Percentiles rank a stretch among this genome's conserved stretches.
These are phyloP conservation scores for Tragelaphus scriptus DNA, from an alignment of 2,113 vertebrate genomes.

Conservation along the genomic window DNA sequence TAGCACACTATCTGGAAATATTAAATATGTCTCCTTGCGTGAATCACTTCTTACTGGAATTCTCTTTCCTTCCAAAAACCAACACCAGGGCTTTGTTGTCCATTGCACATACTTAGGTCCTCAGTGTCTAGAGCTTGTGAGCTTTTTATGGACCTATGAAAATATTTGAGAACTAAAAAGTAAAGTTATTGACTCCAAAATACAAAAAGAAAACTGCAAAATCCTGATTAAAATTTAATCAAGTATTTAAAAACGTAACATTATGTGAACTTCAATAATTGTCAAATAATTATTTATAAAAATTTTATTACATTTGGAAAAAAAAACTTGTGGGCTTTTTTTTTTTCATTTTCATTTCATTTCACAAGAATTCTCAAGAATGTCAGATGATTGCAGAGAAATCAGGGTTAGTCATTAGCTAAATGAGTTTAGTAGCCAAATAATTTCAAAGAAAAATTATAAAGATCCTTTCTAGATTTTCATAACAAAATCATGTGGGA, in stretches of 20 bases:
- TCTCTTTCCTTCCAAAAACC: neutral
- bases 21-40: neutral
- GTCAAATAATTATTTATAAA: neutral
- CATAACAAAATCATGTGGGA: neutral
- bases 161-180: neutral
- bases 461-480: neutral
- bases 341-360: neutral
- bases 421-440: neutral
- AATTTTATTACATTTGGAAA: neutral
- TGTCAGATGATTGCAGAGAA: neutral
- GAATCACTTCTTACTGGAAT: neutral
- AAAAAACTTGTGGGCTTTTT: neutral
- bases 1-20: neutral
- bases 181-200: neutral
- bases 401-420: neutral
- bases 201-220: neutral
- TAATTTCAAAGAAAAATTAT: neutral
- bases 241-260: slow-evolving; percentile 17
- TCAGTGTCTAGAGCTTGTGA: neutral
- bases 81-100: neutral
- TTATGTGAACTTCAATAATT: neutral
- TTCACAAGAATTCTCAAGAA: neutral
- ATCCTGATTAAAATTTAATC: neutral
- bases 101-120: no score
- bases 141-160: neutral